A percentile compares a stretch with the other conserved stretches of the same genome.
Evolutionary conservation across 2,113 vertebrate genomes (phyloP).

Genomic region (Phasianus colchicus): DNA sequence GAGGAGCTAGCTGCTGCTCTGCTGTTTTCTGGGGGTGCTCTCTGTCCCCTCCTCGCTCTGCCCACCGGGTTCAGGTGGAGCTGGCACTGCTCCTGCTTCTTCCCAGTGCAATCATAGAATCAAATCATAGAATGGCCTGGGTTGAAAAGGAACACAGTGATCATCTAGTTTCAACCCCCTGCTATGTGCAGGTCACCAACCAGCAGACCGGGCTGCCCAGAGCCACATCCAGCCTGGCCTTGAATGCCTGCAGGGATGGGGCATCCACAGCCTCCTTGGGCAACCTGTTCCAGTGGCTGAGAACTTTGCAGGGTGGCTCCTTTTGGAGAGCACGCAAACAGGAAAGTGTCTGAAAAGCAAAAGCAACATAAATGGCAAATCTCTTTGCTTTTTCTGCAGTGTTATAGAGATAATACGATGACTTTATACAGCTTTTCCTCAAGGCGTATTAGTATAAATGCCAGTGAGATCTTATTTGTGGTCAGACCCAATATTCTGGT

Average conservation of each 20-base stretch:
- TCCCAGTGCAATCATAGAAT: background rate
- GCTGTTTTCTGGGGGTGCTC: background rate
- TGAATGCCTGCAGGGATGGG: too few relatives aligned
- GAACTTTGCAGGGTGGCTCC: background rate
- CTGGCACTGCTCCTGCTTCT: background rate
- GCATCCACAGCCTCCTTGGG: too few relatives aligned
- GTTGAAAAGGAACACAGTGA: too few relatives aligned
- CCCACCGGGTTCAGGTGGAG: background rate
- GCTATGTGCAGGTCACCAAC: too few relatives aligned
- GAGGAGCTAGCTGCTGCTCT: background rate
- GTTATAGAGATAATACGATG: background rate
- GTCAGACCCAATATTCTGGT: background rate
- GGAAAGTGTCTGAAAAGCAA: background rate
- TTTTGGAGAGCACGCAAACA: background rate
- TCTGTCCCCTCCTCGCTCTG: background rate
- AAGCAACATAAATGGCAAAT: background rate
- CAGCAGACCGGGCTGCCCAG: too few relatives aligned
- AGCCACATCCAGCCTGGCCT: too few relatives aligned
- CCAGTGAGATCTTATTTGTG: background rate
- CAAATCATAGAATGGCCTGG: too few relatives aligned
- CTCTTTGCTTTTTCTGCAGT: background rate
- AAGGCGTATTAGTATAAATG: slow-evolving; percentile 31
- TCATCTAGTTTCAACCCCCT: too few relatives aligned
- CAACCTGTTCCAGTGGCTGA: background rate
- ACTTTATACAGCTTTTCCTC: background rate